phyloP scores from a whole-genome alignment of 2,888 invertebrate genomes.

The Nomada ferruginata region DNA sequence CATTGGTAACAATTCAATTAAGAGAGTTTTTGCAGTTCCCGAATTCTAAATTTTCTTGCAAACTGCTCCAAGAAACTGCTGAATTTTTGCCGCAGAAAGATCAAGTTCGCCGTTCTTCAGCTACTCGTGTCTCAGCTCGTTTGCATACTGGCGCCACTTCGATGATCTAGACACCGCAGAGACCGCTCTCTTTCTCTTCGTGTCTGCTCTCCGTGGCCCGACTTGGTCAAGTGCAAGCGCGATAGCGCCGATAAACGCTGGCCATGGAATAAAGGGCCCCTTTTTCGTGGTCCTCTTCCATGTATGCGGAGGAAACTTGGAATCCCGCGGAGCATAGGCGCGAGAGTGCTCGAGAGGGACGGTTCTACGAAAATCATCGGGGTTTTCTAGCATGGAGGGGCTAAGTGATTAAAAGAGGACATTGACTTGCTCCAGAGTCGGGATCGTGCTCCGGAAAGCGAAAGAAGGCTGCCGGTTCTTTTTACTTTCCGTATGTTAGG shows the following conservation, averaged over 20 bases:
- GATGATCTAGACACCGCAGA: constrained; percentile 58
- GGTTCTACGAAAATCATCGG: constrained; percentile 45
- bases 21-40: background rate
- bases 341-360: constrained; percentile 22
- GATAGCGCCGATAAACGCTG: constrained; percentile 66
- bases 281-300: constrained; percentile 42
- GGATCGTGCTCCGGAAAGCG: background rate
- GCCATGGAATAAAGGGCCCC: constrained; percentile 48
- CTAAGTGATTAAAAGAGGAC: constrained; percentile 54
- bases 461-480: background rate
- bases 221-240: constrained; percentile 67
- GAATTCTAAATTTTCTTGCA: background rate
- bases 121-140: constrained; percentile 54
- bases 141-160: constrained; percentile 67
- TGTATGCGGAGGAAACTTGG: constrained; percentile 36
- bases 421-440: constrained; percentile 35
- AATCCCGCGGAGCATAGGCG: constrained; percentile 37
- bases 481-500: background rate
- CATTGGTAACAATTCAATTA: too few species aligned
- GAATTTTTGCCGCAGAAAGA: constrained; percentile 14
- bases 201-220: constrained; percentile 13
- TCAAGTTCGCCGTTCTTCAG: constrained; percentile 14
- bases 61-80: background rate
- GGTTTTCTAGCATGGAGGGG: constrained; percentile 25
- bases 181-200: constrained; percentile 29